Conservation (phyloP, 2,888 invertebrate genomes). For the Chymomyza fuscimana region DNA sequence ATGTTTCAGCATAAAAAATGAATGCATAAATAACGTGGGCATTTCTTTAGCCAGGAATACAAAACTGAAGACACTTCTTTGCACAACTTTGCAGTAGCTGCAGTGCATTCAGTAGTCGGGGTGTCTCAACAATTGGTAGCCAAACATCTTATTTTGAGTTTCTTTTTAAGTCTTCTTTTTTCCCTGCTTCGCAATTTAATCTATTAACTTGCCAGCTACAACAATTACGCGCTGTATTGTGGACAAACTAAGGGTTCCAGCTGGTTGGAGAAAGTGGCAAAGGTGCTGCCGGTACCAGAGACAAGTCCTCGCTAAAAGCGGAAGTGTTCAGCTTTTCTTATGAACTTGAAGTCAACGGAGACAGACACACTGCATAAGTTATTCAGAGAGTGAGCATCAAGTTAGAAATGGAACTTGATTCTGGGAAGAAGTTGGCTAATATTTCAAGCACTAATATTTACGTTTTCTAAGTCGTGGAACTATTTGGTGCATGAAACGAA, state of each 20-base stretch:
- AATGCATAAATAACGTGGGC: constrained; percentile 33
- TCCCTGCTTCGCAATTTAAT: constrained; percentile 35
- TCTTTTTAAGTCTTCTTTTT: neutral
- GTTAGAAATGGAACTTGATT: neutral
- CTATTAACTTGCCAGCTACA: constrained; percentile 38
- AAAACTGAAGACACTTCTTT: constrained; percentile 24
- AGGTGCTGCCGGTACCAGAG: constrained; percentile 15
- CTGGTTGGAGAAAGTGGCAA: constrained; percentile 9
- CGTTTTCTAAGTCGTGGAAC: too few relatives aligned
- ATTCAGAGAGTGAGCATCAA: constrained; percentile 24
- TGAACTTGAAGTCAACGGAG: constrained; percentile 17
- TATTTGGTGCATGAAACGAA: too few relatives aligned
- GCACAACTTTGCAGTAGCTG: constrained; percentile 15
- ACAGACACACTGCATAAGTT: constrained; percentile 48
- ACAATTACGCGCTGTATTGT: neutral
- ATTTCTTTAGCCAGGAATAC: constrained; percentile 7
- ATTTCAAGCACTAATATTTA: too few relatives aligned
- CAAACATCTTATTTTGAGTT: constrained; percentile 23
- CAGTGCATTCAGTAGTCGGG: constrained; percentile 36
- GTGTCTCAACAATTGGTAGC: neutral
- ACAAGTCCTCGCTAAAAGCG: constrained; percentile 32
- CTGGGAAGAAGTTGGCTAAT: too few relatives aligned
- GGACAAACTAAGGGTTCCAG: neutral
- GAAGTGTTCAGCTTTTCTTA: constrained; percentile 43
- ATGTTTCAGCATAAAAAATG: constrained; percentile 22